phyloP scores from a whole-genome alignment of 2,888 invertebrate species.

The Eledone cirrhosa region DNA sequence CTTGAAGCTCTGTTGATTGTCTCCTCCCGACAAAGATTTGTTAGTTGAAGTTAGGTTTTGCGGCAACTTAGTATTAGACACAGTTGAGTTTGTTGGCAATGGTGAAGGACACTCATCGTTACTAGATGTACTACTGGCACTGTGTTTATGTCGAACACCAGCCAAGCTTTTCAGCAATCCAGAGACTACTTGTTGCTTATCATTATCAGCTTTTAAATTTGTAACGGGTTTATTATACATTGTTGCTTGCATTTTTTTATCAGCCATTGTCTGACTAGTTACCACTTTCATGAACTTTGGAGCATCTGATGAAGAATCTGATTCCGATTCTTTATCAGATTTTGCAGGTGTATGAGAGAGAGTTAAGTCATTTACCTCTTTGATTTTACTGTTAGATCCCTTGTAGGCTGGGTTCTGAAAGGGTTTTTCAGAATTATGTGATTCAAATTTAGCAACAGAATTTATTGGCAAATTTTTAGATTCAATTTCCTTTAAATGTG shows the following conservation, averaged over 20 bases:
- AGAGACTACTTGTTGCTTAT: slow-evolving; percentile 42
- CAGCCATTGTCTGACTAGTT: slow-evolving; percentile 22
- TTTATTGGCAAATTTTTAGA: background rate
- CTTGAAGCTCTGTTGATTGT: too few relatives aligned
- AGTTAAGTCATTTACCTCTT: background rate
- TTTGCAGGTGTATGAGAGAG: background rate
- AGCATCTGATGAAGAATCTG: background rate
- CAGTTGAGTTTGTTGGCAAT: background rate
- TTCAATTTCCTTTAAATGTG: background rate
- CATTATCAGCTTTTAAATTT: background rate
- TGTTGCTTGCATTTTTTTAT: slow-evolving; percentile 35
- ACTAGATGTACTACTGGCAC: background rate
- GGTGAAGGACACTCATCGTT: background rate
- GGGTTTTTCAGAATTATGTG: background rate
- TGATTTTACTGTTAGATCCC: background rate
- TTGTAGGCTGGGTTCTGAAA: background rate
- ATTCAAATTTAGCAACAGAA: too few relatives aligned
- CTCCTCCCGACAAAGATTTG: too few relatives aligned
- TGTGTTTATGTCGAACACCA: slow-evolving; percentile 42
- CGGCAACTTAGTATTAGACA: background rate
- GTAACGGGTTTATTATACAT: slow-evolving; percentile 28
- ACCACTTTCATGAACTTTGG: background rate
- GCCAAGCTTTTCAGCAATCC: slow-evolving; percentile 51
- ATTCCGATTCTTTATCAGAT: background rate
- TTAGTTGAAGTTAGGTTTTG: background rate